These are phyloP conservation scores for Grammomys dolichurus DNA, from an alignment of 2,113 vertebrate genomes.

Conservation along the genomic window DNA sequence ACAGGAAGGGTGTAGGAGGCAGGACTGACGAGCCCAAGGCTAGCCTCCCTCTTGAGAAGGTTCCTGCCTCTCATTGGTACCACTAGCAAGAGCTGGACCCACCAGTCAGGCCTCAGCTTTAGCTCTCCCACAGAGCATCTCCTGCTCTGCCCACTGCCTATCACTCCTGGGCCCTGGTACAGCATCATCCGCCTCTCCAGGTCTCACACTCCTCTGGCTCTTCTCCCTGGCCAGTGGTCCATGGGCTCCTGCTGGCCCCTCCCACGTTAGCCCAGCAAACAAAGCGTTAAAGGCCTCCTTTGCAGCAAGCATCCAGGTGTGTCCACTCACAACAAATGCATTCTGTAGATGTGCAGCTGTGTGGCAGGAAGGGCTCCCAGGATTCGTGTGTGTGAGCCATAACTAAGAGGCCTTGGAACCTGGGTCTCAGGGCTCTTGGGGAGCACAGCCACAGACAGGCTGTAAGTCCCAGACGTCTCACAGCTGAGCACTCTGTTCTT, in stretches of 20 bases:
- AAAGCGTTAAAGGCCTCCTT: neutral
- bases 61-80: neutral
- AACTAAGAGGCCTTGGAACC: accelerated
- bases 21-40: neutral
- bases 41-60: neutral
- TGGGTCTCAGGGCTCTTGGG: neutral
- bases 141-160: neutral
- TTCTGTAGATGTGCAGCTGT: accelerated
- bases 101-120: neutral
- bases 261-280: neutral
- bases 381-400: accelerated
- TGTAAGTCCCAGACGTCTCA: neutral
- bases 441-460: accelerated
- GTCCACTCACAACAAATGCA: accelerated
- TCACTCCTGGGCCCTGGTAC: neutral
- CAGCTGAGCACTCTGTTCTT: accelerated
- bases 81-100: neutral
- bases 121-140: too few relatives aligned
- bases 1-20: neutral
- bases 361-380: neutral
- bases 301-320: neutral
- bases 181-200: neutral
- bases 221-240: neutral
- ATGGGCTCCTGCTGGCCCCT: neutral
- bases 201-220: neutral